Conservation (phyloP, 2,888 invertebrate species). For the Mylabris sibirica region DNA sequence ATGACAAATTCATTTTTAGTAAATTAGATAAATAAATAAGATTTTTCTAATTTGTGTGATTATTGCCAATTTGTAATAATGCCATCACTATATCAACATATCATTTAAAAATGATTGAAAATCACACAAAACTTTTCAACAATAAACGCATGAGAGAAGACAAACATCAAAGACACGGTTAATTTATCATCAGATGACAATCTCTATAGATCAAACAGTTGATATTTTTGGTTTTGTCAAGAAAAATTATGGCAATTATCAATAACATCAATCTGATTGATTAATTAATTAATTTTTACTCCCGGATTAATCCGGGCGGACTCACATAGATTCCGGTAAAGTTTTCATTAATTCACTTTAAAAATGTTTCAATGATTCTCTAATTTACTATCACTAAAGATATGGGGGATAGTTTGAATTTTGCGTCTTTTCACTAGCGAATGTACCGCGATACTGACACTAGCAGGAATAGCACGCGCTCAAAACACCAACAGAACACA, state of each 20-base stretch:
- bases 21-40: not conserved
- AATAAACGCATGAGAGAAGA: not conserved
- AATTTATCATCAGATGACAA: not conserved
- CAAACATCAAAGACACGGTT: not conserved
- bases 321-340: not conserved
- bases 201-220: no score
- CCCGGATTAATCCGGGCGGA: not conserved
- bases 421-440: slow-evolving; percentile 31
- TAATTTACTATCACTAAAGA: not conserved
- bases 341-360: not conserved
- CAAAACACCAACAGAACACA: slow-evolving; percentile 11
- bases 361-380: not conserved
- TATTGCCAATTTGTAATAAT: not conserved
- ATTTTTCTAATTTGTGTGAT: not conserved
- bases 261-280: not conserved
- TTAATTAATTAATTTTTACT: not conserved
- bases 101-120: not conserved
- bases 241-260: not conserved
- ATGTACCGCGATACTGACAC: slow-evolving; percentile 35
- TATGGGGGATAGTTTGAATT: not conserved
- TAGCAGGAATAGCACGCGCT: slow-evolving; percentile 31
- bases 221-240: not conserved
- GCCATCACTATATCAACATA: not conserved
- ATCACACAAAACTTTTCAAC: not conserved
- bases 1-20: not conserved